These are phyloP conservation scores for Zelostemma sp. DNA, from an alignment of 1,140 invertebrate species.

Conservation along the genomic window DNA sequence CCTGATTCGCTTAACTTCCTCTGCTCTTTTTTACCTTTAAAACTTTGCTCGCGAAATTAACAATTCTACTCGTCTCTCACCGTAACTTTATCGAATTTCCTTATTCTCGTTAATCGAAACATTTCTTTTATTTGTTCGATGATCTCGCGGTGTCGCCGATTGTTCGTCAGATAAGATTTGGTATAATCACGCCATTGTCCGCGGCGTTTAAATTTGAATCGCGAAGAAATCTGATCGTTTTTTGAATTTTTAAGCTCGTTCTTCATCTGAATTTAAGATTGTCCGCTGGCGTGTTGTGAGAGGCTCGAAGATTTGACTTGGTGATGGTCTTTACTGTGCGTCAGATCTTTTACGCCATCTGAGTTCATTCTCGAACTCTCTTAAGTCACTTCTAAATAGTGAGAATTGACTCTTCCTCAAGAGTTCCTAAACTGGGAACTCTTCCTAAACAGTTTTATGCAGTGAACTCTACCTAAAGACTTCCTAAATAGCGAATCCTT, in stretches of 20 bases:
- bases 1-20: not conserved
- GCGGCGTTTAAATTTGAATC: constrained; percentile 65
- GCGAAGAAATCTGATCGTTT: constrained; percentile 64
- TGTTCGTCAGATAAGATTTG: constrained; percentile 5
- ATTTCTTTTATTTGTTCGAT: not conserved
- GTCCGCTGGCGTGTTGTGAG: constrained; percentile 64
- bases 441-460: too few relatives aligned
- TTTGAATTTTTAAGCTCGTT: constrained; percentile 67
- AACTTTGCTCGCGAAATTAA: constrained; percentile 10
- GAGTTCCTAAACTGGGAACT: too few relatives aligned
- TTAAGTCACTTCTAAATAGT: too few relatives aligned
- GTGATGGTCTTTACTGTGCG: constrained; percentile 60
- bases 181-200: constrained; percentile 52
- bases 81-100: too few relatives aligned
- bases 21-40: constrained; percentile 7
- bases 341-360: constrained; percentile 39
- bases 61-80: constrained; percentile 9
- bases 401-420: too few relatives aligned
- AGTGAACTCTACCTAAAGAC: too few relatives aligned
- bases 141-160: not conserved
- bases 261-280: constrained; percentile 68
- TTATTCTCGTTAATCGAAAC: too few relatives aligned
- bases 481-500: too few relatives aligned
- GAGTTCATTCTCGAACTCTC: not conserved
- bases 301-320: constrained; percentile 62